phyloP scores from a whole-genome alignment of 2,888 invertebrate genomes.

The Callyntrura sp. region DNA sequence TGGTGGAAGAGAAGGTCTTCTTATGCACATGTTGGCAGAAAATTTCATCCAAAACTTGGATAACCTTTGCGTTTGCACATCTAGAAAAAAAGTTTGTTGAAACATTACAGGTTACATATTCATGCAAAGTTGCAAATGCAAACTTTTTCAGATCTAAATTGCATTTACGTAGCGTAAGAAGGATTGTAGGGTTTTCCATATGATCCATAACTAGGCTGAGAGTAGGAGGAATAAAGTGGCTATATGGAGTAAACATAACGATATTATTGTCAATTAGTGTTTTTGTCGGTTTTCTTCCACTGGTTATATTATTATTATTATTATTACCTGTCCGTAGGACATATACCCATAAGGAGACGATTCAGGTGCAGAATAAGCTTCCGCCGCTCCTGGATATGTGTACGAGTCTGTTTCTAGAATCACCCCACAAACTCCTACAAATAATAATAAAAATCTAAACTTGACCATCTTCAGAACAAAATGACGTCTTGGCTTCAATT shows the following conservation, averaged over 20 bases:
- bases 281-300: no score
- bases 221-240: neutral
- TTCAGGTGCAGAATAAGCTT: neutral
- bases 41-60: conserved; percentile 47
- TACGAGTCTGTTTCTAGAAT: conserved; percentile 28
- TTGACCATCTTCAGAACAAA: conserved; percentile 1
- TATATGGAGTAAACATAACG: neutral
- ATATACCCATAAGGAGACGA: neutral
- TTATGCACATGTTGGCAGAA: conserved; percentile 48
- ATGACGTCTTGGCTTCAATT: neutral
- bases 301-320: no score
- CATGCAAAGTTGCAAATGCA: neutral
- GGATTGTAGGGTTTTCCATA: conserved; percentile 19
- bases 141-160: neutral
- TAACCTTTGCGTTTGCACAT: conserved; percentile 25
- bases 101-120: neutral
- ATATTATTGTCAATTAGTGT: neutral
- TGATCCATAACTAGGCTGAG: neutral
- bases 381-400: neutral
- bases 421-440: conserved; percentile 23
- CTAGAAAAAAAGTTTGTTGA: neutral
- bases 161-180: conserved; percentile 22
- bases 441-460: neutral
- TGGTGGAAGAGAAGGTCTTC: conserved; percentile 36
- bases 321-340: neutral